Percentiles rank a stretch among this genome's conserved stretches.
phyloP scores from a whole-genome alignment of 1,140 invertebrate species.

The Apis dorsata region DNA sequence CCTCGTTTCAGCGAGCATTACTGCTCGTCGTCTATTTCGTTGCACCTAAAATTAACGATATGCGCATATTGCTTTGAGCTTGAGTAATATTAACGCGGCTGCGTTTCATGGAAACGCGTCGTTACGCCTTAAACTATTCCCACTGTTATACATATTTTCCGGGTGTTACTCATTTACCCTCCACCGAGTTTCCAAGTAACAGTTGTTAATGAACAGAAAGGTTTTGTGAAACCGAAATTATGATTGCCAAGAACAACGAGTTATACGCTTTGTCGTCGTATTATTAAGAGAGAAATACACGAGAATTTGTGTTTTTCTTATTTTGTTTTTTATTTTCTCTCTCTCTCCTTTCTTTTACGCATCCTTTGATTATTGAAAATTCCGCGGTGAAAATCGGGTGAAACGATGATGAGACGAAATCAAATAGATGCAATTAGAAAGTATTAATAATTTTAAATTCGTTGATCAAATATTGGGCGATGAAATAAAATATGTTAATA shows the following conservation, averaged over 20 bases:
- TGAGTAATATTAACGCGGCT: conserved; percentile 38
- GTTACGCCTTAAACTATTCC: conserved; percentile 31
- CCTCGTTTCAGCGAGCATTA: conserved; percentile 44
- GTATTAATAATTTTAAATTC: too few relatives aligned
- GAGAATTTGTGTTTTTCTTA: too few relatives aligned
- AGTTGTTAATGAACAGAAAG: conserved; percentile 6
- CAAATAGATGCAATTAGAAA: too few relatives aligned
- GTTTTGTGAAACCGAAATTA: background rate
- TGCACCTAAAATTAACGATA: conserved; percentile 49
- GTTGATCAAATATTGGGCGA: too few relatives aligned
- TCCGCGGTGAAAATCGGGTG: too few relatives aligned
- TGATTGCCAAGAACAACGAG: background rate
- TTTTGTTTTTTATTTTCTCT: too few relatives aligned
- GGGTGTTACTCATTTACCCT: background rate
- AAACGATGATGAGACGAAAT: too few relatives aligned
- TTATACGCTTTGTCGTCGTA: too few relatives aligned
- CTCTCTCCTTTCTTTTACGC: too few relatives aligned
- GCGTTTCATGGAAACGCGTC: conserved; percentile 20
- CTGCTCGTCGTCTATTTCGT: conserved; percentile 32
- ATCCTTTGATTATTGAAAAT: too few relatives aligned
- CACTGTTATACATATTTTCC: conserved; percentile 9
- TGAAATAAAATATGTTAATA: too few relatives aligned
- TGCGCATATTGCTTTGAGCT: conserved; percentile 37
- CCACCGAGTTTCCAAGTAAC: background rate
- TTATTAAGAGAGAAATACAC: too few relatives aligned